A percentile compares a stretch with the other conserved stretches of the same genome.
Evolutionary conservation across 2,113 vertebrate species (phyloP).

Genomic region (Sciurus niger): DNA sequence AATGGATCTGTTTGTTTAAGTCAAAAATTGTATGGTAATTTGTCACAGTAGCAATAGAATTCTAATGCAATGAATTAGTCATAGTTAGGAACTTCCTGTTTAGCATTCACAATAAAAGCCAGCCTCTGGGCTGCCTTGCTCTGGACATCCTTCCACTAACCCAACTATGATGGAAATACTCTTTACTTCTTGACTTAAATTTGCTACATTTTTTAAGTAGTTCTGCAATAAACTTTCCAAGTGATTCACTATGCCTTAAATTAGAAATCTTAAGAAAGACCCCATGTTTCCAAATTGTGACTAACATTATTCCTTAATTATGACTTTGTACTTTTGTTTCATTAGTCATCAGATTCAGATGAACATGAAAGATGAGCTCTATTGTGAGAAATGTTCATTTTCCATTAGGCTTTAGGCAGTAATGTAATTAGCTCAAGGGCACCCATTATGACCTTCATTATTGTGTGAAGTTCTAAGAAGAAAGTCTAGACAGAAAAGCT

Average conservation of each 20-base stretch:
- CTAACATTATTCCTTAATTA: neutral
- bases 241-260: neutral
- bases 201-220: neutral
- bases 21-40: neutral
- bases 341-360: neutral
- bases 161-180: neutral
- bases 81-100: neutral
- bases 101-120: neutral
- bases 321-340: neutral
- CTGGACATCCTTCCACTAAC: too few relatives aligned
- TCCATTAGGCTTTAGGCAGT: neutral
- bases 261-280: neutral
- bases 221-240: neutral
- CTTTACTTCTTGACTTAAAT: neutral
- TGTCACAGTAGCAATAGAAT: neutral
- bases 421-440: slow-evolving; percentile 10
- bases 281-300: neutral
- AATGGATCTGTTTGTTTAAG: neutral
- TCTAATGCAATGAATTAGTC: neutral
- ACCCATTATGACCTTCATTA: neutral
- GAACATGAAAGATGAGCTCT: neutral
- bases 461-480: neutral
- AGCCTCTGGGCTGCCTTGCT: neutral
- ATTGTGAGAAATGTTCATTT: neutral
- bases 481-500: neutral